Percentiles rank a stretch among this genome's conserved stretches.
Evolutionary conservation across 2,888 invertebrate genomes (phyloP).

Genomic region (Psylliodes chrysocephalus): DNA sequence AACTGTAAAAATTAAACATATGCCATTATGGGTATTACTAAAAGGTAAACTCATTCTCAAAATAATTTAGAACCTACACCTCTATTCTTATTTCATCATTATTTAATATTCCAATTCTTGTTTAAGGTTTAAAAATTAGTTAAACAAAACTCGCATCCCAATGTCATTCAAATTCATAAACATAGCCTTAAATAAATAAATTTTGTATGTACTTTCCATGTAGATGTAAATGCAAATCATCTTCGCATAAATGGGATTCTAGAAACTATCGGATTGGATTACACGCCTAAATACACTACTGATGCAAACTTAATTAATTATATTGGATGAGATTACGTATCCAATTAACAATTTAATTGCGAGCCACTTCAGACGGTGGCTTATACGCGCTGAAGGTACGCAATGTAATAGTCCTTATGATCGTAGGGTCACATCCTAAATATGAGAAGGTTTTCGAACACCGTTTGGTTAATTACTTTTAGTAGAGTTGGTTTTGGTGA

Average conservation of each 20-base stretch:
- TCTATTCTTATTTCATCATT: no score
- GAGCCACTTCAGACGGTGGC: slow-evolving; percentile 26
- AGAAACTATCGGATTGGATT: slow-evolving; percentile 34
- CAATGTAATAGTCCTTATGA: background rate
- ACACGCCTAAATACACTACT: slow-evolving; percentile 33
- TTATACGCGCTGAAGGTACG: background rate
- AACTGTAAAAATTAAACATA: no score
- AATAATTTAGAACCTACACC: no score
- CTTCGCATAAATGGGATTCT: slow-evolving; percentile 9
- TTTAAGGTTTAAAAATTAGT: no score
- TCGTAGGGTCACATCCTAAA: slow-evolving; percentile 41
- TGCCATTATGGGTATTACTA: no score
- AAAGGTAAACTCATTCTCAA: no score
- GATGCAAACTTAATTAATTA: slow-evolving; percentile 38
- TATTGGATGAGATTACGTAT: slow-evolving; percentile 32
- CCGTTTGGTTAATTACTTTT: slow-evolving; percentile 13
- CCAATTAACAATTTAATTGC: slow-evolving; percentile 38
- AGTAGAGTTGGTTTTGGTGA: no score
- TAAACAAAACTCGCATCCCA: no score
- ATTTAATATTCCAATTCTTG: no score
- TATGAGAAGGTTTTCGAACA: slow-evolving; percentile 13
- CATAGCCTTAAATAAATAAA: background rate
- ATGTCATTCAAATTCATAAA: no score
- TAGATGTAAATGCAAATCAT: slow-evolving; percentile 21
- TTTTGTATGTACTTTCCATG: slow-evolving; percentile 6